These are phyloP conservation scores for Larimichthys crocea DNA, from an alignment of 2,113 vertebrate genomes.

Conservation along the genomic window DNA sequence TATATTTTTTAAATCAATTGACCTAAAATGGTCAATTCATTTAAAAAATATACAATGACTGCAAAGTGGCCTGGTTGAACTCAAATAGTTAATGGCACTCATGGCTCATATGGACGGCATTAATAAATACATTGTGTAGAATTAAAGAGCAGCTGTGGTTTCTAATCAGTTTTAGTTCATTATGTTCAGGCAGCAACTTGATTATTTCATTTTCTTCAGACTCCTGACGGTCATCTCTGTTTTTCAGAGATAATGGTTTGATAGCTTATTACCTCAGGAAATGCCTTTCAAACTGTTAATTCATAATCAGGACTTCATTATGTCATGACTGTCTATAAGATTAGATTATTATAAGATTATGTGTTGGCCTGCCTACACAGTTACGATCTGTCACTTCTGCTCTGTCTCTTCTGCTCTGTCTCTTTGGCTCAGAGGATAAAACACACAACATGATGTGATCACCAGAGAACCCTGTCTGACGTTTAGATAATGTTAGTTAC, in stretches of 20 bases:
- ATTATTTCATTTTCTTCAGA: background rate
- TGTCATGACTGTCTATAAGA: background rate
- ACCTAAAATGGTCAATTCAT: conserved; percentile 44
- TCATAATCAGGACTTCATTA: background rate
- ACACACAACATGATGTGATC: background rate
- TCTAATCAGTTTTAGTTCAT: conserved; percentile 8
- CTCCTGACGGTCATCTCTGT: background rate
- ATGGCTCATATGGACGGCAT: background rate
- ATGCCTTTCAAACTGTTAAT: background rate
- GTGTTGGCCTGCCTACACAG: background rate
- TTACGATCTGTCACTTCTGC: background rate
- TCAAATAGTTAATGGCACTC: background rate
- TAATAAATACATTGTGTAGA: background rate
- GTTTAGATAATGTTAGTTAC: background rate
- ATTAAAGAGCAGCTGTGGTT: background rate
- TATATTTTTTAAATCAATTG: too few relatives aligned
- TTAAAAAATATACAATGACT: conserved; percentile 21
- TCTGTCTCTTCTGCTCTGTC: background rate
- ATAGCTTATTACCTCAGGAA: conserved; percentile 4
- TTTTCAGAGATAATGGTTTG: background rate
- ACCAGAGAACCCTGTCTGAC: background rate
- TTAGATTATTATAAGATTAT: background rate
- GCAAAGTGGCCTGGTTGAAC: conserved; percentile 12
- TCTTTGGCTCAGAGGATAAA: background rate
- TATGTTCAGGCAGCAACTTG: background rate